Evolutionary conservation across 2,113 vertebrate genomes (phyloP), one percentile per base, ranked within the genome.

Genomic region (Oryzias woworae): DNA sequence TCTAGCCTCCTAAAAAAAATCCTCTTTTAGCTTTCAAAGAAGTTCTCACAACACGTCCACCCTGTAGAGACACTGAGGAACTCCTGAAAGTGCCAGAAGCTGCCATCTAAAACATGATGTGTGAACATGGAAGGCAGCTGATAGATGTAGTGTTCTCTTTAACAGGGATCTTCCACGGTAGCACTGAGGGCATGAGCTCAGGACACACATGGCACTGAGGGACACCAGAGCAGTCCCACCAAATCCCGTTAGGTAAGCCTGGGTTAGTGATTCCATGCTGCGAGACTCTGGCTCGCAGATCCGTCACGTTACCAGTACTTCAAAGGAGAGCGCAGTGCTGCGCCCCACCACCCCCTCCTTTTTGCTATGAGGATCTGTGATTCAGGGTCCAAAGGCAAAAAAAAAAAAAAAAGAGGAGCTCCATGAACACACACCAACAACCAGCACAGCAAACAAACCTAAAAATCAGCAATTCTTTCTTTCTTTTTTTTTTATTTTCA

Each of bases 221-320:
- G 81, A 86, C 76, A 78, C 74, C 83, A 72, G 85, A 85, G 81
- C 75, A 41, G 73, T 82, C 82, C 83, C 55, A 82, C 83, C 83
- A 92, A 92, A 92, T 92, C 90, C 88, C 80, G 84, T 92, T 91
- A 91, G 90, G 90, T 91, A 92, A 91, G 88, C 88, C 89, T 69
- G 87, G 88, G 89, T 89, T 90, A 90, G 89, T 86, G 86, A 90
- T 92, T 92, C 90, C 89, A 91, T 77, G 85, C 89, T 90, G 88
- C 84, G 82, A 90, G 85, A 89, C 84, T 84, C 77, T 74, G 85
- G 83, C 88, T 82, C 85, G 81, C 80, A 90, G 84, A 92, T 92
- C 90, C 85, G 87, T 89, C 90, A 91, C 88, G 87, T 91, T 87
- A 87, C 73, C 80, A 71, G 82, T 76, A 90, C 88, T 90, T 92